Evolutionary conservation across 2,888 invertebrate species (phyloP).

Genomic region (Copidosoma aretas): DNA sequence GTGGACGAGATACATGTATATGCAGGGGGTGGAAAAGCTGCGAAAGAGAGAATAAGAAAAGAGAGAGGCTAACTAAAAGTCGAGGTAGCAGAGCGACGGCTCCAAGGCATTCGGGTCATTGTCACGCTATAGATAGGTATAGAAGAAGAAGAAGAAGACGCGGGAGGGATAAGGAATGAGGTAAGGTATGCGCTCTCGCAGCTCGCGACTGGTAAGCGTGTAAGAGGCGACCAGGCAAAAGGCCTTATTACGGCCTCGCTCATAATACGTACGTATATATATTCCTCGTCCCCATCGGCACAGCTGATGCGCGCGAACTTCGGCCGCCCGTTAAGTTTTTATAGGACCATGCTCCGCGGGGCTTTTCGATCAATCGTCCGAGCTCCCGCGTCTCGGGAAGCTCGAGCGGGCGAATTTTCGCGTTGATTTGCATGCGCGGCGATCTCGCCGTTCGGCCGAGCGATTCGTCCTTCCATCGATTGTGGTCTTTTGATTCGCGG

Average conservation of each 20-base stretch:
- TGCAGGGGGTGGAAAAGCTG: constrained; percentile 1
- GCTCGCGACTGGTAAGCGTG: no score
- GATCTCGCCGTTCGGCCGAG: no score
- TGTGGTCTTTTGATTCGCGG: no score
- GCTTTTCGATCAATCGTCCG: no score
- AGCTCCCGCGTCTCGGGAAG: no score
- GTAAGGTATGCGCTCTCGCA: neutral
- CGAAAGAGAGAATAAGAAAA: neutral
- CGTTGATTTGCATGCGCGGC: no score
- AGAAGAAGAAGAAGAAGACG: neutral
- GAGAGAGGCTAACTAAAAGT: constrained; percentile 17
- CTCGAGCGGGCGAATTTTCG: no score
- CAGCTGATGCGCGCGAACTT: no score
- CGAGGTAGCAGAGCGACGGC: constrained; percentile 37
- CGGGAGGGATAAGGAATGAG: neutral
- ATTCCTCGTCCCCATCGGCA: neutral
- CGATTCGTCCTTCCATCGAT: no score
- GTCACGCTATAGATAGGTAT: constrained; percentile 57
- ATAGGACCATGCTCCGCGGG: no score
- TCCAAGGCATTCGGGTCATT: constrained; percentile 58
- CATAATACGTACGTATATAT: neutral
- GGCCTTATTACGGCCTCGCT: constrained; percentile 51
- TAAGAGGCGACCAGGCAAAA: no score
- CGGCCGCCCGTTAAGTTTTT: no score
- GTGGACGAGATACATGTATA: neutral